phyloP scores from a whole-genome alignment of 2,113 vertebrate species.

The Nibea albiflora region DNA sequence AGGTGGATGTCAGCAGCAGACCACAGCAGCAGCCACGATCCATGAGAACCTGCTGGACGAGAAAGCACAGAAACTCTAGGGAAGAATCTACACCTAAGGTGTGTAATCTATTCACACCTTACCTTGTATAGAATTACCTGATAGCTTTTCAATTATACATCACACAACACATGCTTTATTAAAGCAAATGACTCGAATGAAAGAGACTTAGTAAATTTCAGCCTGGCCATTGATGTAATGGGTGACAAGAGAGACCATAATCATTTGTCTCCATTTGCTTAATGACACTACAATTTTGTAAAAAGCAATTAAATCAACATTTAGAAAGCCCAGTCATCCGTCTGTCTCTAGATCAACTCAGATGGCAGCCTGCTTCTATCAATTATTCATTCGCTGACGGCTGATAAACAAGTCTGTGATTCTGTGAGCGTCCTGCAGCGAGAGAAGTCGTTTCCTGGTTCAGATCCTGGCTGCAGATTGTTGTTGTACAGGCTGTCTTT shows the following conservation, averaged over 20 bases:
- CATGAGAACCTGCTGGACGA: too few relatives aligned
- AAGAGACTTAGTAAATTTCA: not conserved
- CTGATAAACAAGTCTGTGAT: constrained; percentile 9
- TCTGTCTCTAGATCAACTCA: not conserved
- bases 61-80: too few relatives aligned
- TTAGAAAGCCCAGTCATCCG: not conserved
- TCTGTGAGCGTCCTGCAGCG: not conserved
- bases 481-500: constrained; percentile 1
- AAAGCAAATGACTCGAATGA: not conserved
- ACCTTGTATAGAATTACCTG: too few relatives aligned
- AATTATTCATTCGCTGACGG: not conserved
- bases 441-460: not conserved
- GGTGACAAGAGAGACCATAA: not conserved
- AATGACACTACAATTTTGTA: not conserved
- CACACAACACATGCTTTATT: too few relatives aligned
- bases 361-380: not conserved
- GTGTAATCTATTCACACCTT: too few relatives aligned
- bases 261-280: not conserved
- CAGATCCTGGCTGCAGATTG: not conserved
- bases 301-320: not conserved
- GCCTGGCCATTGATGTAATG: not conserved
- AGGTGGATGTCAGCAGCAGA: too few relatives aligned
- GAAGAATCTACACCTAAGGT: too few relatives aligned
- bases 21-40: too few relatives aligned
- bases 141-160: too few relatives aligned